Percentiles rank a stretch among this genome's conserved stretches.
These are phyloP conservation scores for Vireo altiloquus DNA, from an alignment of 2,113 vertebrate species.

Conservation along the genomic window DNA sequence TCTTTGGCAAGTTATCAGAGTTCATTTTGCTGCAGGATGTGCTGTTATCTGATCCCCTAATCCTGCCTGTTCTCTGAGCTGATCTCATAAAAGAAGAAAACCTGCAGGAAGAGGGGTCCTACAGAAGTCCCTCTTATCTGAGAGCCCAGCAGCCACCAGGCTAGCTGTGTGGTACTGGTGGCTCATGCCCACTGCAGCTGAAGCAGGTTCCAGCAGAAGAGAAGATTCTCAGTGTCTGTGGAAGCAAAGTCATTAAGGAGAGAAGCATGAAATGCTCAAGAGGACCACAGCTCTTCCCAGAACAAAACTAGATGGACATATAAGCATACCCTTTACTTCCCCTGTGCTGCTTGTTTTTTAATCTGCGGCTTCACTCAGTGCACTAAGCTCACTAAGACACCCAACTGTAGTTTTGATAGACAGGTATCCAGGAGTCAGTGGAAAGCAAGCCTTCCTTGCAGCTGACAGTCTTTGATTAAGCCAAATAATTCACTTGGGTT, in stretches of 20 bases:
- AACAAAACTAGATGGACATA: background rate
- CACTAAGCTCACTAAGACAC: background rate
- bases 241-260: background rate
- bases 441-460: background rate
- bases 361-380: background rate
- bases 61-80: background rate
- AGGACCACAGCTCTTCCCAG: background rate
- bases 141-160: background rate
- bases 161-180: background rate
- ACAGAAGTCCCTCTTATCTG: background rate
- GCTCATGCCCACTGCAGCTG: background rate
- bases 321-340: background rate
- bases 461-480: background rate
- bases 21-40: background rate
- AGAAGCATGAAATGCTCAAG: background rate
- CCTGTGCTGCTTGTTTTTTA: background rate
- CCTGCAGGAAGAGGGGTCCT: background rate
- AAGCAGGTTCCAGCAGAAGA: background rate
- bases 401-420: background rate
- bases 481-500: background rate
- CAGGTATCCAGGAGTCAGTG: background rate
- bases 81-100: background rate
- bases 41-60: background rate
- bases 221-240: background rate
- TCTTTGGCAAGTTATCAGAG: background rate